Evolutionary conservation across 2,797 vertebrate species (phyloP).

Genomic region (Lutjanus campechanus): DNA sequence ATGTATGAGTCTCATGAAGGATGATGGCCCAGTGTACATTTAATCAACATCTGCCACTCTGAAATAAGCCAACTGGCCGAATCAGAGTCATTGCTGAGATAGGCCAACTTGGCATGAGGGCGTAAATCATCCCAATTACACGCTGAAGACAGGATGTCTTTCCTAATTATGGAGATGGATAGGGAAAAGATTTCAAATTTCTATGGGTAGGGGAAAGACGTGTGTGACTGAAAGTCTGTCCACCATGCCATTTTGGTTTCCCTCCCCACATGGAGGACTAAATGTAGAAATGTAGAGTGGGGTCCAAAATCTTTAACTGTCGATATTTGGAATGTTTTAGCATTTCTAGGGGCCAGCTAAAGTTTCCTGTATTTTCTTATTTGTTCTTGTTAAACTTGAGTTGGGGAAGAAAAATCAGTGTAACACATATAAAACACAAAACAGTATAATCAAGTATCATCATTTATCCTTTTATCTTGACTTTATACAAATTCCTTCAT

Average conservation of each 20-base stretch:
- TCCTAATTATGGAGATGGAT: constrained; percentile 81
- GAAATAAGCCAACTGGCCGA: constrained; percentile 75
- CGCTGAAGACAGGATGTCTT: constrained; percentile 78
- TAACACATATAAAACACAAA: background rate
- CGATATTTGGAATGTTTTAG: background rate
- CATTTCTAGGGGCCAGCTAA: background rate
- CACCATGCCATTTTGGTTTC: constrained; percentile 36
- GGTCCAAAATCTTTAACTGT: background rate
- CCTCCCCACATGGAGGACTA: background rate
- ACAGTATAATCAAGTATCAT: background rate
- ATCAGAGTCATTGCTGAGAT: constrained; percentile 67
- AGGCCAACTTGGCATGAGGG: constrained; percentile 78
- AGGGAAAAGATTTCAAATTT: constrained; percentile 73
- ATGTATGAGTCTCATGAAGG: constrained; percentile 44
- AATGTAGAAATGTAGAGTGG: constrained; percentile 1
- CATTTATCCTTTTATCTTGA: background rate
- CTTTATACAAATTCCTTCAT: background rate
- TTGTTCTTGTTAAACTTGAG: background rate
- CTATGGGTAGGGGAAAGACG: constrained; percentile 56
- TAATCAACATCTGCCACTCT: constrained; percentile 80
- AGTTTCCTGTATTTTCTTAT: background rate
- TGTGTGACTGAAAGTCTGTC: constrained; percentile 55
- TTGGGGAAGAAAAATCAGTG: no score
- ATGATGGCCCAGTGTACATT: constrained; percentile 68
- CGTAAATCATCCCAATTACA: constrained; percentile 81